Evolutionary conservation across 2,797 vertebrate species (phyloP).

Genomic region (Girardinus metallicus): DNA sequence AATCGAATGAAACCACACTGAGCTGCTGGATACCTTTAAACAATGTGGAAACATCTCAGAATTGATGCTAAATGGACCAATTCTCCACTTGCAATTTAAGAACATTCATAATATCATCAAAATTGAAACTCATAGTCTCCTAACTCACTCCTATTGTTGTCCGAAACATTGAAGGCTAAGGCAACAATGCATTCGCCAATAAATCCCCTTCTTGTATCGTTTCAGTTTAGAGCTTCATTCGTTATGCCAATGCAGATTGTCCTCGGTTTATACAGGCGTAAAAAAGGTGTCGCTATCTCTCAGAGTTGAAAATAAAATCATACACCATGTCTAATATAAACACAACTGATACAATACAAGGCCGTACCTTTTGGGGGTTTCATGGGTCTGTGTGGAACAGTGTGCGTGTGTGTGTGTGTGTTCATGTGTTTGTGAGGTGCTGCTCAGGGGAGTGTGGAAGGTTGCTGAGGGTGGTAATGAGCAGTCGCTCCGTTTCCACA

Average conservation of each 20-base stretch:
- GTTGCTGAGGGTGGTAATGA: slow-evolving; percentile 75
- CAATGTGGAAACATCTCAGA: neutral
- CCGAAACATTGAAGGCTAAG: slow-evolving; percentile 18
- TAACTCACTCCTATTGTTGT: neutral
- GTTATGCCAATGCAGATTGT: neutral
- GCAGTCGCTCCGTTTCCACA: slow-evolving; percentile 78
- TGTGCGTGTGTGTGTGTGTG: slow-evolving; percentile 13
- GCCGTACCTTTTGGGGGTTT: slow-evolving; percentile 10
- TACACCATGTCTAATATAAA: neutral
- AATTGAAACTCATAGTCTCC: neutral
- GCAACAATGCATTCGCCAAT: slow-evolving; percentile 20
- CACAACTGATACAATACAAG: slow-evolving; percentile 15
- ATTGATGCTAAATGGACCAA: neutral
- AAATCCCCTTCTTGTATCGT: neutral
- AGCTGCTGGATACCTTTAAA: neutral
- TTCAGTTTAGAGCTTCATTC: slow-evolving; percentile 7
- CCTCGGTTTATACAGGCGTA: slow-evolving; percentile 2
- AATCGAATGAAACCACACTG: neutral
- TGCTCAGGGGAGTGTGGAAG: slow-evolving; percentile 54
- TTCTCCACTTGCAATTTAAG: neutral
- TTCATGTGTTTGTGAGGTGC: slow-evolving; percentile 43
- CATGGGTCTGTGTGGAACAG: slow-evolving; percentile 5
- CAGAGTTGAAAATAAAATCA: slow-evolving; percentile 20
- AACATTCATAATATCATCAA: neutral
- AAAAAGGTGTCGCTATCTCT: neutral